Base-by-base conservation (phyloP, 2,797 vertebrate genomes). In the Pseudochirops cupreus region DNA sequence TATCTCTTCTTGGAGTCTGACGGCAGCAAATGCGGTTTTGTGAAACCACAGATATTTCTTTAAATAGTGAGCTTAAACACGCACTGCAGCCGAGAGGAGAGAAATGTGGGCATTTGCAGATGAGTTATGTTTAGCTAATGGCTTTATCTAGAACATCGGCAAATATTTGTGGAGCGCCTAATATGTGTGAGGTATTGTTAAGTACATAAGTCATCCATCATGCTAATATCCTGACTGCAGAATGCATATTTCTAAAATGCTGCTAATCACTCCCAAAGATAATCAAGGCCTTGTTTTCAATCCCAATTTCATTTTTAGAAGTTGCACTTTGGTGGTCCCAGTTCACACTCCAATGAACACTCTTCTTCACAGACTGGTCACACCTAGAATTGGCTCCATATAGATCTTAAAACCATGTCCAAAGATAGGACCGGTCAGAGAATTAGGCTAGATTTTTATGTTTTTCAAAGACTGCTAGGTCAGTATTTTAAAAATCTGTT, bases 11-110 rank as follows among this genome's bases (percentile, higher is more conserved):
- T n/a, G n/a, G 59, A 58, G 9, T 16, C 91, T 58, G 53, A 90
- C 58, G 94, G 57, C 57, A 59, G 74, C 57, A 97, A 90, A 21
- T 39, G 21, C 10, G 29, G 89, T 93, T 96, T 96, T 91, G 91
- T 33, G 92, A 93, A 29, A 95, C 91, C 2, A n/a, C 91, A 94
- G 55, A 50, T 6, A 57, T 95, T 96, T 94, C 94, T 96, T 93
- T 58, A 95, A 97, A 95, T 94, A 97, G 92, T 46, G 93, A 91
- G 31, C 1, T 26, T 91, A 96, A 97, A 96, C 93, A 96, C 54
- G 91, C 91, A 67, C 50, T 56, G 92, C 91, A 95, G 90, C 89
- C 94, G 95, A 93, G 59, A n/a, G 87, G 93, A 58, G 94, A 95
- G 96, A 97, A 92, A 58, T 94, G 67, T 89, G 26, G 74, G 74